Conservation (phyloP, 2,888 invertebrate genomes). For the Acronicta aceris region DNA sequence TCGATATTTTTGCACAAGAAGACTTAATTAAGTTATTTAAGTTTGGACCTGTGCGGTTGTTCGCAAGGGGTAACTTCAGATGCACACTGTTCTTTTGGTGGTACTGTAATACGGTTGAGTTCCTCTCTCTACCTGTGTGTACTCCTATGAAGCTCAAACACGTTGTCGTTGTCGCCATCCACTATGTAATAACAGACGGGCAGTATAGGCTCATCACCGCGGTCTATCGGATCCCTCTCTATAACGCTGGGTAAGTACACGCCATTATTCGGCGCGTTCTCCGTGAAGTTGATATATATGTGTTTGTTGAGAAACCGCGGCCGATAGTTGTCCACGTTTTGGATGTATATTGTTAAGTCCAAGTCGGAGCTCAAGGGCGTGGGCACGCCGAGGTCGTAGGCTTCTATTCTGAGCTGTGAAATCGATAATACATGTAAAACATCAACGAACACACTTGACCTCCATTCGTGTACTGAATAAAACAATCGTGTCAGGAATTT, state of each 20-base stretch:
- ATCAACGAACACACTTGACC: neutral
- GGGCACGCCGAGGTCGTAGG: slow-evolving; percentile 96
- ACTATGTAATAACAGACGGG: slow-evolving; percentile 98
- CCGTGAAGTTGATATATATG: slow-evolving; percentile 93
- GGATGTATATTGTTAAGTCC: slow-evolving; percentile 95
- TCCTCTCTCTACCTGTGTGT: slow-evolving; percentile 90
- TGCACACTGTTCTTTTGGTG: too few relatives aligned
- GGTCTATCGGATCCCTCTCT: slow-evolving; percentile 95
- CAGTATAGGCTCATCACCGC: slow-evolving; percentile 93
- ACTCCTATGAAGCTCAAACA: slow-evolving; percentile 92
- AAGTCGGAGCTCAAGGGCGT: slow-evolving; percentile 96
- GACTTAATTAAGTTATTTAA: too few relatives aligned
- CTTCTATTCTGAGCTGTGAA: slow-evolving; percentile 95
- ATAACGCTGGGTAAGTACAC: slow-evolving; percentile 94
- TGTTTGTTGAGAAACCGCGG: slow-evolving; percentile 94
- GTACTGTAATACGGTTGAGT: too few relatives aligned
- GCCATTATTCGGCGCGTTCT: slow-evolving; percentile 89
- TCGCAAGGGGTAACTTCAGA: too few relatives aligned
- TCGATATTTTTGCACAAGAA: too few relatives aligned
- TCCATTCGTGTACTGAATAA: neutral
- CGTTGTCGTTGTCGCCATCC: slow-evolving; percentile 93
- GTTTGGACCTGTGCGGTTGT: too few relatives aligned
- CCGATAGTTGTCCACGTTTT: slow-evolving; percentile 96
- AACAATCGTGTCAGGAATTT: too few relatives aligned
- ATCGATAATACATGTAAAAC: slow-evolving; percentile 5